Evolutionary conservation across 2,113 vertebrate genomes (phyloP).

Genomic region (Excalfactoria chinensis): DNA sequence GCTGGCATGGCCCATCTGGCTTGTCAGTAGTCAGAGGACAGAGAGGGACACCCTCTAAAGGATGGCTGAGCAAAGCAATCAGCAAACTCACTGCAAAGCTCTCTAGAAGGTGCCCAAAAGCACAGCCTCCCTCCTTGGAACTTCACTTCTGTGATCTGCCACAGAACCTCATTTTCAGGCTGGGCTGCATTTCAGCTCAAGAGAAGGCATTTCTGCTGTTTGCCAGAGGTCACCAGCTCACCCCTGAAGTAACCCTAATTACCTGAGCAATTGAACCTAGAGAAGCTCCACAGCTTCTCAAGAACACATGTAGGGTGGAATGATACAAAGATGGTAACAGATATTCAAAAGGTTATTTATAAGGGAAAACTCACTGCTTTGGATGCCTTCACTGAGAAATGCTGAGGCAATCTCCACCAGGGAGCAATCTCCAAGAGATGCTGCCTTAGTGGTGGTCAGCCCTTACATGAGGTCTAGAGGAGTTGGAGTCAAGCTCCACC

Average conservation of each 20-base stretch:
- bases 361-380: too few species aligned
- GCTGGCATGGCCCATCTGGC: background rate
- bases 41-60: background rate
- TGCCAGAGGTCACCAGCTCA: too few species aligned
- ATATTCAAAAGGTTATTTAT: too few species aligned
- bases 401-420: too few species aligned
- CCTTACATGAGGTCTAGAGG: too few species aligned
- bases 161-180: background rate
- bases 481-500: too few species aligned
- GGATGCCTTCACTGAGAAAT: too few species aligned
- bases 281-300: background rate
- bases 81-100: background rate
- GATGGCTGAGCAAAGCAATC: background rate
- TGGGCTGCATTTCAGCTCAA: background rate
- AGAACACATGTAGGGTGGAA: too few species aligned
- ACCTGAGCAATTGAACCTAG: background rate
- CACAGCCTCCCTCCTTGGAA: background rate
- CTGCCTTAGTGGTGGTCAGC: too few species aligned
- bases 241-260: too few species aligned
- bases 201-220: background rate
- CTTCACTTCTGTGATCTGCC: rapidly evolving
- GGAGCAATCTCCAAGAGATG: too few species aligned
- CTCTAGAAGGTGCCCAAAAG: background rate
- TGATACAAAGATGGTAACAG: too few species aligned
- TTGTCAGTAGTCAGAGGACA: background rate